These are phyloP conservation scores for Nasonia giraulti DNA, from an alignment of 1,140 invertebrate species.

Conservation along the genomic window DNA sequence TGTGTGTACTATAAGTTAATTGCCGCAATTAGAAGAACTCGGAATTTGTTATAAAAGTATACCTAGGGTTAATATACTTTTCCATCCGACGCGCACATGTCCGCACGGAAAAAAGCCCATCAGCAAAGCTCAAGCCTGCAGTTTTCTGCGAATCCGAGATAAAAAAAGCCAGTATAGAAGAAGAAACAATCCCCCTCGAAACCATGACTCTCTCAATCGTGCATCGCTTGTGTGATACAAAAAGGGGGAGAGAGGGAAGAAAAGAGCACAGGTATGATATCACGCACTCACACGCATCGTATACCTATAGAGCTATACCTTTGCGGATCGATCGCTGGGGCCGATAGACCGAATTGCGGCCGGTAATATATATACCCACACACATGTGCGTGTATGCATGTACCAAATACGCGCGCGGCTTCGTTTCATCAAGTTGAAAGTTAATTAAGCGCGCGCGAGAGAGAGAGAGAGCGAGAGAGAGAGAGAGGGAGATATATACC, in stretches of 20 bases:
- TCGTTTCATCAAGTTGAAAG: constrained; percentile 29
- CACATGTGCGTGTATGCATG: not conserved
- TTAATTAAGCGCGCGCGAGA: not conserved
- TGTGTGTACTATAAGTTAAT: constrained; percentile 1
- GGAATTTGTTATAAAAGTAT: not conserved
- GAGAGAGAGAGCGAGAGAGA: too few relatives aligned
- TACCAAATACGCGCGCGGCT: not conserved
- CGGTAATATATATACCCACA: not conserved
- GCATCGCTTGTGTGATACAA: not conserved
- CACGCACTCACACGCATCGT: not conserved
- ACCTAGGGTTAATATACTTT: not conserved
- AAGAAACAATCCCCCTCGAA: too few relatives aligned
- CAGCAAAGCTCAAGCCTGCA: not conserved
- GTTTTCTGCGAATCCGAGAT: not conserved
- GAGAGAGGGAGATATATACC: too few relatives aligned
- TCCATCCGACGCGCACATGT: not conserved
- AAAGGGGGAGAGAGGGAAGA: not conserved
- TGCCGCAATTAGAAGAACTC: not conserved
- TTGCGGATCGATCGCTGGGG: not conserved
- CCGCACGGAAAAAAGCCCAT: not conserved
- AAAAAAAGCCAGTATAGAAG: not conserved
- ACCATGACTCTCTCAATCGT: not conserved
- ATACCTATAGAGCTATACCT: not conserved
- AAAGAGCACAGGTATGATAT: not conserved
- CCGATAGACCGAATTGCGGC: constrained; percentile 10